Percentiles rank a stretch among this genome's conserved stretches.
These are phyloP conservation scores for Bombylius discolor DNA, from an alignment of 2,888 invertebrate genomes.

Conservation along the genomic window DNA sequence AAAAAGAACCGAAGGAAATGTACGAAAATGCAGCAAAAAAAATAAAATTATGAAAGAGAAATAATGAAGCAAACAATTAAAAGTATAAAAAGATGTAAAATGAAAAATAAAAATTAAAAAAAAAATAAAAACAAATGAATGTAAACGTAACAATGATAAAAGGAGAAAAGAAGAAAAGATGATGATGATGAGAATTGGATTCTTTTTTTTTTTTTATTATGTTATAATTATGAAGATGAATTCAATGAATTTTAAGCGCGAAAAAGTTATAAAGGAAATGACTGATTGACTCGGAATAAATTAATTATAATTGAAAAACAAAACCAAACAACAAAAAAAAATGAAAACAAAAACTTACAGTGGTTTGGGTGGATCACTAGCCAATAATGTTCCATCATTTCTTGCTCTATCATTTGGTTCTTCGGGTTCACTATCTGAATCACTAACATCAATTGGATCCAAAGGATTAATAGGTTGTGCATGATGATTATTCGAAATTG, in stretches of 20 bases:
- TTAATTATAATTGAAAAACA: neutral
- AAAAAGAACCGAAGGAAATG: conserved; percentile 14
- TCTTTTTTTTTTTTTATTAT: neutral
- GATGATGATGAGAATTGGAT: neutral
- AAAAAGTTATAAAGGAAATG: neutral
- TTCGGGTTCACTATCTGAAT: conserved; percentile 71
- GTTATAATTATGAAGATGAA: too few relatives aligned
- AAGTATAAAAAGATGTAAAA: conserved; percentile 12
- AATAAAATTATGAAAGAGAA: neutral
- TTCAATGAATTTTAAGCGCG: too few relatives aligned
- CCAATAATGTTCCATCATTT: conserved; percentile 88
- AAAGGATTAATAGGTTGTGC: conserved; percentile 43
- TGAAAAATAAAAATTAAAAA: conserved; percentile 6
- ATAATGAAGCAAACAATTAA: neutral
- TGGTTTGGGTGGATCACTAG: conserved; percentile 93
- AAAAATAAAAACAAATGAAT: neutral
- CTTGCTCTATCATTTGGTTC: conserved; percentile 66
- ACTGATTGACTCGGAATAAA: neutral
- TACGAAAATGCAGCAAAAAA: conserved; percentile 7
- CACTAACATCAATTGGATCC: conserved; percentile 58
- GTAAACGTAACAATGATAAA: conserved; percentile 10
- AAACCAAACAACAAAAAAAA: conserved; percentile 5
- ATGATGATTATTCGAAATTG: conserved; percentile 35
- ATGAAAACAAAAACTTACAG: conserved; percentile 54
- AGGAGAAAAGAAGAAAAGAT: conserved; percentile 1